These are phyloP conservation scores for Agrochola lota DNA, from an alignment of 2,888 invertebrate species.

Conservation along the genomic window DNA sequence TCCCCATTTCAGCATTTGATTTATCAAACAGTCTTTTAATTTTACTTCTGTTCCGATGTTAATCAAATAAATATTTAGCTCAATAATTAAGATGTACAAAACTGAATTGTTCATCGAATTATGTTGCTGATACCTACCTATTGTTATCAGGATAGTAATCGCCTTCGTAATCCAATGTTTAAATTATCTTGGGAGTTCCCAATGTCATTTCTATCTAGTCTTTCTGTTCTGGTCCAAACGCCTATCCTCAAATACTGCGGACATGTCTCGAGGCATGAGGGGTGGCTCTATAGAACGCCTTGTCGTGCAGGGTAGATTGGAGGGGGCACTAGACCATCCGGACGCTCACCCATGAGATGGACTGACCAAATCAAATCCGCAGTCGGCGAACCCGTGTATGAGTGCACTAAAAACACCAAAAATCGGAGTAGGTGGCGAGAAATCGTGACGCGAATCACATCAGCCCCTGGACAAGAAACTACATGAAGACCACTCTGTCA, in stretches of 20 bases:
- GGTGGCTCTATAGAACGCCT: no score
- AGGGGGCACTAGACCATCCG: no score
- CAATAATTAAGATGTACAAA: not conserved
- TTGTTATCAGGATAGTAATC: not conserved
- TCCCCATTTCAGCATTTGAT: not conserved
- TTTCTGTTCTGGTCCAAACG: not conserved
- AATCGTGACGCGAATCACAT: no score
- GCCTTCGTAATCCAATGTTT: not conserved
- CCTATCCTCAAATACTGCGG: no score
- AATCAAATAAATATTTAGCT: not conserved
- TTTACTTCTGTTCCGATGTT: not conserved
- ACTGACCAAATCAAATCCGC: no score
- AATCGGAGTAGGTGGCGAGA: no score
- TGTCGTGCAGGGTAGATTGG: not conserved
- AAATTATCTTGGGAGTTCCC: not conserved
- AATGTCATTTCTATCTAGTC: not conserved
- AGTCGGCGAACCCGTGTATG: no score
- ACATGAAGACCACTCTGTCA: no score
- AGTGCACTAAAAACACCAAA: no score
- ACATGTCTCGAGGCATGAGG: no score
- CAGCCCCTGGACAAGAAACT: no score
- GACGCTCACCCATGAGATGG: no score
- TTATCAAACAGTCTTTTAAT: not conserved
- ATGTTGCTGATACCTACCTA: not conserved
- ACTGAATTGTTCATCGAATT: not conserved